Evolutionary conservation across 1,140 invertebrate genomes (phyloP).

Genomic region (Zaprionus ghesquierei): DNA sequence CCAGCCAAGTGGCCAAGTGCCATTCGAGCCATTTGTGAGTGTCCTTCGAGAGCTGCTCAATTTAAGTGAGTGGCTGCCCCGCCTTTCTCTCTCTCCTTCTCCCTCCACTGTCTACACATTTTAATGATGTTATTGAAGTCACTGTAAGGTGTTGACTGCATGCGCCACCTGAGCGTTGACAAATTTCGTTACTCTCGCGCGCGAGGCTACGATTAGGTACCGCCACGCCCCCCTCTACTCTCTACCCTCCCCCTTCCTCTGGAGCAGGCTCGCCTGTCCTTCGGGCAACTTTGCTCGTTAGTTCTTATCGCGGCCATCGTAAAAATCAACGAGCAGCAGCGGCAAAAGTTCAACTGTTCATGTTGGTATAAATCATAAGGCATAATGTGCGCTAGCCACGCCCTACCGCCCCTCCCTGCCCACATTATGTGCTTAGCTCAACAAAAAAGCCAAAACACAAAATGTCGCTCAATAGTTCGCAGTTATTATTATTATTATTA

Average conservation of each 20-base stretch:
- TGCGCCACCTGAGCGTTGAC: conserved; percentile 29
- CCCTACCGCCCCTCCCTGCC: conserved; percentile 3
- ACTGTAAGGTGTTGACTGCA: conserved; percentile 41
- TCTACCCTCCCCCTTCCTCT: neutral
- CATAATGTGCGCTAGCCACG: conserved; percentile 28
- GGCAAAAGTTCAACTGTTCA: conserved; percentile 26
- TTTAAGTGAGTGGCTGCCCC: conserved; percentile 40
- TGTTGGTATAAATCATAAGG: conserved; percentile 34
- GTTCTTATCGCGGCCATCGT: conserved; percentile 35
- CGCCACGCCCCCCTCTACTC: neutral
- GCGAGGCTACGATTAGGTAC: conserved; percentile 8
- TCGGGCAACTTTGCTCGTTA: conserved; percentile 33
- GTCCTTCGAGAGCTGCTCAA: conserved; percentile 31
- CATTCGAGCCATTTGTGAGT: conserved; percentile 22
- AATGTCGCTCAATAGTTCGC: conserved; percentile 38
- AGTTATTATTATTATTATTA: conserved; percentile 28
- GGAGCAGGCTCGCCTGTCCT: no score
- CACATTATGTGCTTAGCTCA: conserved; percentile 35
- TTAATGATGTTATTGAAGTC: conserved; percentile 55
- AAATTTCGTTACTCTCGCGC: conserved; percentile 13
- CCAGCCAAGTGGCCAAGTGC: conserved; percentile 28
- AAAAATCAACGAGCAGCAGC: conserved; percentile 31
- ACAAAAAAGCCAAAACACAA: conserved; percentile 23
- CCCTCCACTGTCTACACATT: conserved; percentile 9
- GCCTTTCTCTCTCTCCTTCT: neutral